phyloP scores from a whole-genome alignment of 2,888 invertebrate species.

The Cataglyphis altisquamis region DNA sequence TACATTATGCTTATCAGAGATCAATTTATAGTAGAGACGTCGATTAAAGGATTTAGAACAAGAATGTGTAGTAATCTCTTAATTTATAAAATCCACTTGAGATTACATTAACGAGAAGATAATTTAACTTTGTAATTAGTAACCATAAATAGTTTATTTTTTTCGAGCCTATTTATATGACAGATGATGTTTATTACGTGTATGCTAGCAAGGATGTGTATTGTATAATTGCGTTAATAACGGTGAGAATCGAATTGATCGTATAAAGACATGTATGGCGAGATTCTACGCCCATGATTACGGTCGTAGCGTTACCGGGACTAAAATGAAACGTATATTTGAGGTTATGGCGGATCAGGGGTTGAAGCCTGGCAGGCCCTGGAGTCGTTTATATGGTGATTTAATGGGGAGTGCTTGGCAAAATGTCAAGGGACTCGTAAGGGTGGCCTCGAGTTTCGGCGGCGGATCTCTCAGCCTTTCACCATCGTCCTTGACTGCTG shows the following conservation, averaged over 20 bases:
- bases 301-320: slow-evolving; percentile 61
- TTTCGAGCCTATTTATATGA: not conserved
- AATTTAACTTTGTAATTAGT: not conserved
- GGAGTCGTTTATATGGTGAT: slow-evolving; percentile 84
- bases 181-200: not conserved
- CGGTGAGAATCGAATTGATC: slow-evolving; percentile 17
- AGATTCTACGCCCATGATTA: slow-evolving; percentile 68
- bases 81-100: slow-evolving; percentile 2
- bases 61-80: not conserved
- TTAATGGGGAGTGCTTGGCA: slow-evolving; percentile 82
- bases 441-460: slow-evolving; percentile 74
- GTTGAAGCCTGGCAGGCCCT: slow-evolving; percentile 76
- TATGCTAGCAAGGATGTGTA: not conserved
- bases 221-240: slow-evolving; percentile 5
- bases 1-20: not conserved
- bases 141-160: not conserved
- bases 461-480: slow-evolving; percentile 58
- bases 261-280: slow-evolving; percentile 24
- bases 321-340: slow-evolving; percentile 82
- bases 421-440: slow-evolving; percentile 84
- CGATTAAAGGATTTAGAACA: not conserved
- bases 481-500: slow-evolving; percentile 59
- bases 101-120: not conserved
- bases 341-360: slow-evolving; percentile 82
- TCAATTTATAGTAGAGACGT: not conserved